Evolutionary conservation across 2,797 vertebrate genomes (phyloP).

Genomic region (Ceyx erithaca): DNA sequence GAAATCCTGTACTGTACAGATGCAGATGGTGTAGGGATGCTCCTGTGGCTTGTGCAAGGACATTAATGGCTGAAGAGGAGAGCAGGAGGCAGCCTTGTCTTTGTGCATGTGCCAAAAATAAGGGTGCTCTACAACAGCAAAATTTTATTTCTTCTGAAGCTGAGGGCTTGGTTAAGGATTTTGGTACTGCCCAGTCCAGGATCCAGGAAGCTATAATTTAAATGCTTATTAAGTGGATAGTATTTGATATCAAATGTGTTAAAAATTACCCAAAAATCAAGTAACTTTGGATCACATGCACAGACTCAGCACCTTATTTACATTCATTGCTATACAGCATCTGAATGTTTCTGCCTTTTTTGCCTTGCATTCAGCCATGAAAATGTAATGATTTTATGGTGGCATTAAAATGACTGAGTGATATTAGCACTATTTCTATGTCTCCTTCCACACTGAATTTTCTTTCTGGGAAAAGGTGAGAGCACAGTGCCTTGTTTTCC

Average conservation of each 20-base stretch:
- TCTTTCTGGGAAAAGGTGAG: not conserved
- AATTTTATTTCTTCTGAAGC: not conserved
- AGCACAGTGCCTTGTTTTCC: not conserved
- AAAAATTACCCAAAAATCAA: not conserved
- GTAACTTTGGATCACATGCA: not conserved
- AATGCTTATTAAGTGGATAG: not conserved
- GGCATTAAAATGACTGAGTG: not conserved
- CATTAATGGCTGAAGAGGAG: not conserved
- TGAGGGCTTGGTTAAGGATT: not conserved
- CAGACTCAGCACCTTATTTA: not conserved
- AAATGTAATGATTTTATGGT: not conserved
- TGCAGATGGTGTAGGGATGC: not conserved
- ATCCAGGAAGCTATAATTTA: not conserved
- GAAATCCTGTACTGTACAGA: not conserved
- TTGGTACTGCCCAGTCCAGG: not conserved
- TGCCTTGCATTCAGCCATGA: not conserved
- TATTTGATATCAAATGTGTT: not conserved
- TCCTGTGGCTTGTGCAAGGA: accelerated
- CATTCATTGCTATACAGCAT: not conserved
- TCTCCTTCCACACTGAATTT: not conserved
- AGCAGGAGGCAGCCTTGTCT: accelerated
- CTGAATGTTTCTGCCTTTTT: not conserved
- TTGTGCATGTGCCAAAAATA: accelerated
- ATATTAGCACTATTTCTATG: not conserved
- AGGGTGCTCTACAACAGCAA: not conserved